phyloP scores from a whole-genome alignment of 1,140 invertebrate species.

The Saccostrea cuccullata region DNA sequence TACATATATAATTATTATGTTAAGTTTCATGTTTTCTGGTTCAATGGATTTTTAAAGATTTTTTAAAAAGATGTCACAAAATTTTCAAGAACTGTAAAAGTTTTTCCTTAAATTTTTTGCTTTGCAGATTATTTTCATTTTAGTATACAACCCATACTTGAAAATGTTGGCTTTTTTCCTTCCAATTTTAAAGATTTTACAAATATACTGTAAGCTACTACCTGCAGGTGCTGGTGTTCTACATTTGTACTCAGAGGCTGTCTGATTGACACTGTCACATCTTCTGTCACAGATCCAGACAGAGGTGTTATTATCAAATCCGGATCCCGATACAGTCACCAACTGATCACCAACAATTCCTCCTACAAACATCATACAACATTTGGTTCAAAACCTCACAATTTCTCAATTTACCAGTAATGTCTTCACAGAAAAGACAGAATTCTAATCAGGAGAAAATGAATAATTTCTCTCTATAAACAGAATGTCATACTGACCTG shows the following conservation, averaged over 20 bases:
- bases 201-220: slow-evolving; percentile 27
- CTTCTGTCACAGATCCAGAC: slow-evolving; percentile 65
- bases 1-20: too few relatives aligned
- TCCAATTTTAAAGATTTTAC: not conserved
- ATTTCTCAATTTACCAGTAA: not conserved
- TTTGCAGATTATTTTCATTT: too few relatives aligned
- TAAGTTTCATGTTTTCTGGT: too few relatives aligned
- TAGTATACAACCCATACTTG: too few relatives aligned
- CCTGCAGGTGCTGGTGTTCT: slow-evolving; percentile 55
- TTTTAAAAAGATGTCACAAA: too few relatives aligned
- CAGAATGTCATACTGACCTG: not conserved
- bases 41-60: too few relatives aligned
- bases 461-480: not conserved
- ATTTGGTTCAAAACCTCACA: not conserved
- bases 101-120: too few relatives aligned
- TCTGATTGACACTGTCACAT: slow-evolving; percentile 56
- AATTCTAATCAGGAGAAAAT: too few relatives aligned
- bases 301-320: slow-evolving; percentile 61
- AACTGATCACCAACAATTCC: slow-evolving; percentile 67
- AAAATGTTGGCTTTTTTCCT: too few relatives aligned
- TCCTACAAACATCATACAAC: slow-evolving; percentile 52
- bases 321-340: slow-evolving; percentile 67
- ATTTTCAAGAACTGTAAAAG: too few relatives aligned
- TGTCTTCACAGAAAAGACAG: not conserved
- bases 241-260: slow-evolving; percentile 56